Evolutionary conservation across 2,888 invertebrate genomes (phyloP).

Genomic region (Phengaris arion): DNA sequence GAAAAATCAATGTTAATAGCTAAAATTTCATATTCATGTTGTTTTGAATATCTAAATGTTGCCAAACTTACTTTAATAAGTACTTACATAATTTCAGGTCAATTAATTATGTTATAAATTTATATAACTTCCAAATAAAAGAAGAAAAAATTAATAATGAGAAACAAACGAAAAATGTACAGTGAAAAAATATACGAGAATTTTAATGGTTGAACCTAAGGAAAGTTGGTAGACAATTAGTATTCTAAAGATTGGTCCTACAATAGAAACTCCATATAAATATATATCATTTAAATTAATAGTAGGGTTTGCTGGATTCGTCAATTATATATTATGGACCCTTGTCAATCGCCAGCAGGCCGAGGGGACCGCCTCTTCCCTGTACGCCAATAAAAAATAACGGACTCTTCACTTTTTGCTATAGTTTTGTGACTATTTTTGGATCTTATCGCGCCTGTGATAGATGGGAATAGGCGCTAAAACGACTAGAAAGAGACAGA

Average conservation of each 20-base stretch:
- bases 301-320: not conserved
- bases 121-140: too few relatives aligned
- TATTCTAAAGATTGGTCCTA: not conserved
- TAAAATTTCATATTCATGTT: too few relatives aligned
- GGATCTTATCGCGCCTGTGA: not conserved
- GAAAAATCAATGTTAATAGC: too few relatives aligned
- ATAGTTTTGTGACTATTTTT: not conserved
- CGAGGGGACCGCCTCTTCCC: conserved; percentile 20
- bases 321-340: conserved; percentile 25
- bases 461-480: not conserved
- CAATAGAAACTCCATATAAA: not conserved
- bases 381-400: conserved; percentile 17
- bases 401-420: not conserved
- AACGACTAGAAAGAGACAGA: not conserved
- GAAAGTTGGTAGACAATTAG: too few relatives aligned
- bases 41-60: too few relatives aligned
- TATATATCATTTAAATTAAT: not conserved
- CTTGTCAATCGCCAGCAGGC: conserved; percentile 26
- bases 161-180: too few relatives aligned
- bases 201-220: too few relatives aligned
- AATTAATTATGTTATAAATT: too few relatives aligned
- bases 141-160: too few relatives aligned
- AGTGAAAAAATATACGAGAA: too few relatives aligned
- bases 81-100: too few relatives aligned
- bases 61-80: too few relatives aligned